Conservation (phyloP, 2,888 invertebrate species). For the Spodoptera picta region DNA sequence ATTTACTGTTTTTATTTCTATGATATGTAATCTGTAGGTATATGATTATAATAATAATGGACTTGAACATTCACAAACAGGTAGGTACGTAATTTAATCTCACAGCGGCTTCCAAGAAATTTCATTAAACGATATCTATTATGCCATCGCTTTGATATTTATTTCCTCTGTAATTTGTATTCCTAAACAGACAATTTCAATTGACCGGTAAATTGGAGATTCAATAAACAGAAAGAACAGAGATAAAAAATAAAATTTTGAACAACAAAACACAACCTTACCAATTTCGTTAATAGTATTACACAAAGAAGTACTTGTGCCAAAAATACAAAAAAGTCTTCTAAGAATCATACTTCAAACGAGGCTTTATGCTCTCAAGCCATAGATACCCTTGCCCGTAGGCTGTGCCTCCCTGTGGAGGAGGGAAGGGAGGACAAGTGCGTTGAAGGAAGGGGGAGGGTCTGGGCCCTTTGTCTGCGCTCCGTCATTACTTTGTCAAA, state of each 20-base stretch:
- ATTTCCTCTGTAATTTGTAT: not conserved
- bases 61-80: not conserved
- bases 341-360: slow-evolving; percentile 61
- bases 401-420: slow-evolving; percentile 46
- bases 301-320: slow-evolving; percentile 44
- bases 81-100: too few species aligned
- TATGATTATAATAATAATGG: not conserved
- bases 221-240: not conserved
- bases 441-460: slow-evolving; percentile 48
- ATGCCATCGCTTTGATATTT: too few species aligned
- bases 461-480: slow-evolving; percentile 75
- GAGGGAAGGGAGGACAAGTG: slow-evolving; percentile 55
- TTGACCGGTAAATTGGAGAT: not conserved
- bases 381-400: slow-evolving; percentile 63
- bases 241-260: not conserved
- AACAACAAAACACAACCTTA: slow-evolving; percentile 5
- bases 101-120: too few species aligned
- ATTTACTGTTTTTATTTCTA: not conserved
- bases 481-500: slow-evolving; percentile 87
- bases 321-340: slow-evolving; percentile 54
- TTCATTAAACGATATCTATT: too few species aligned
- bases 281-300: slow-evolving; percentile 24
- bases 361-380: slow-evolving; percentile 61
- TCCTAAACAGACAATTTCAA: not conserved
- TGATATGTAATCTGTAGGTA: too few species aligned